Base-by-base conservation (phyloP, 2,113 vertebrate genomes). In the Hyperopisus bebe region DNA sequence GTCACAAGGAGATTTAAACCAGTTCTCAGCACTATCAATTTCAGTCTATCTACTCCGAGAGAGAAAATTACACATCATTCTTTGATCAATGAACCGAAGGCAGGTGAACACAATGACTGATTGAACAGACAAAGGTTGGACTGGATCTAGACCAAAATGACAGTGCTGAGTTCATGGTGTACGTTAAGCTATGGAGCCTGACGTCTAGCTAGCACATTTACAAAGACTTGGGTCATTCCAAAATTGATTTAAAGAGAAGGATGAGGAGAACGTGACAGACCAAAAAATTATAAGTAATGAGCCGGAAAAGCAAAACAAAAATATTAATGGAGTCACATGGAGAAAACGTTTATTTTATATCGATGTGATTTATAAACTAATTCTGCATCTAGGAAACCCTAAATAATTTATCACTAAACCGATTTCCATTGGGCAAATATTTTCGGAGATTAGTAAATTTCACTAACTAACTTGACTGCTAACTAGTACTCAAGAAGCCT, bases 231-330 rank as follows among this genome's bases (percentile, higher is more conserved):
- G 97, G 94, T 98, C 97, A 97, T 98, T 97, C 97, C 97, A 98
- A 97, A 98, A 98, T 96, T 97, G 97, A 97, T 97, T 96, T 97
- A 98, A 96, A 97, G 97, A 99, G 93, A 97, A 98, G 92, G 97
- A 98, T 92, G 97, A 98, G 92, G 97, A 98, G 95, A 97, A 97
- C 94, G 97, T 98, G 97, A 96, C 94, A 95, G 95, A 96, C 94
- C 94, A 95, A 93, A 97, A 93, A 94, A 74, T 27, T 4, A 42
- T 39, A 42, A 42, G 74, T 8, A 24, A 27, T 10, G n/a, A 92
- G 91, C 51, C 90, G 89, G 93, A 89, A 88, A 88, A 93, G 91
- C 92, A 95, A 85, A 74, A 35, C 89, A 19, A 77, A 50, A n/a
- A 53, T 58, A 44, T 39, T 21, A 13, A 7, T 84, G 58, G 66